Conservation (phyloP, 2,113 vertebrate genomes). For the Pogonocichla stellata region DNA sequence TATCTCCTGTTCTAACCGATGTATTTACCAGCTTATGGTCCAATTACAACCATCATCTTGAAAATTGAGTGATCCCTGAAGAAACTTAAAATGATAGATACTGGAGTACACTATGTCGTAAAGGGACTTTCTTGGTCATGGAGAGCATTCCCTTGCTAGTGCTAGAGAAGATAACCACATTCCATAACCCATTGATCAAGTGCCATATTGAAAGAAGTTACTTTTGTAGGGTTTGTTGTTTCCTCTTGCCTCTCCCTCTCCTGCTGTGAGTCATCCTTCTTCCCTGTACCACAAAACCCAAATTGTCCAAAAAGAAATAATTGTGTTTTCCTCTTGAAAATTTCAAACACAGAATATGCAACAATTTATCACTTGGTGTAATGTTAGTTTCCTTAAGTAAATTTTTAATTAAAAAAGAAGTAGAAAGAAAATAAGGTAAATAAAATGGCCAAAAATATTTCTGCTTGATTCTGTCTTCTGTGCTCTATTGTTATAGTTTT, state of each 20-base stretch:
- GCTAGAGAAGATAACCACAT: neutral
- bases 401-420: neutral
- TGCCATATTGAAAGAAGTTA: neutral
- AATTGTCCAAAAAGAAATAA: neutral
- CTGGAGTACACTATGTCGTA: neutral
- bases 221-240: neutral
- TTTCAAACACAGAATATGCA: neutral
- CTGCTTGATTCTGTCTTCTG: neutral
- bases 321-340: neutral
- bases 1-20: neutral
- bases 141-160: conserved; percentile 6
- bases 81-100: conserved; percentile 14
- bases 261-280: neutral
- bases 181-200: conserved; percentile 12
- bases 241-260: neutral
- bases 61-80: conserved; percentile 24
- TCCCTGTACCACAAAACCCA: neutral
- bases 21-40: neutral
- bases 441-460: neutral
- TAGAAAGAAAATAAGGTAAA: neutral
- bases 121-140: conserved; percentile 25
- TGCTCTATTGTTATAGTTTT: neutral
- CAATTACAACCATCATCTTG: conserved; percentile 13
- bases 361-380: neutral
- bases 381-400: neutral